Conservation (phyloP, 64 coral and sea anemone species). For the Montipora cactus region DNA sequence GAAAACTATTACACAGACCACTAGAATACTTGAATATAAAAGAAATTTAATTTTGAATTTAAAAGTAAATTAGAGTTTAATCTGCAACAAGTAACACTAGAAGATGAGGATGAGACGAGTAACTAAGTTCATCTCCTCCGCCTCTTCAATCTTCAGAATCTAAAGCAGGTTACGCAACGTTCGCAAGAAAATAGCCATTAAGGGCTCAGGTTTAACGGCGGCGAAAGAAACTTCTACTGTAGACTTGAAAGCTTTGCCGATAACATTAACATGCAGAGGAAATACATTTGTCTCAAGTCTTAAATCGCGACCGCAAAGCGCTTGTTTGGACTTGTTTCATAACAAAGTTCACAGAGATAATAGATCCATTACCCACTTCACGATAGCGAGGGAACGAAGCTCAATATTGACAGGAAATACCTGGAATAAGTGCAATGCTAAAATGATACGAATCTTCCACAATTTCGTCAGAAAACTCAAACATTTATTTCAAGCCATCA, state of each 20-base stretch:
- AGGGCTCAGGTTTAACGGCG: background rate
- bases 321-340: background rate
- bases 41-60: too few relatives aligned
- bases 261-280: background rate
- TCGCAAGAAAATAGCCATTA: too few relatives aligned
- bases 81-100: too few relatives aligned
- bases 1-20: too few relatives aligned
- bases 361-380: background rate
- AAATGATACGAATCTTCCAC: background rate
- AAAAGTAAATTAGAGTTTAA: too few relatives aligned
- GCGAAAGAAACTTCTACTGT: background rate
- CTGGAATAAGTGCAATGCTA: background rate
- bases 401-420: background rate
- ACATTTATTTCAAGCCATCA: background rate
- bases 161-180: too few relatives aligned
- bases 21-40: too few relatives aligned
- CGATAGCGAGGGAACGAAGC: background rate
- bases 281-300: too few relatives aligned
- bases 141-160: too few relatives aligned
- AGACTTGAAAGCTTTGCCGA: background rate
- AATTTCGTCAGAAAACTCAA: background rate
- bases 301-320: too few relatives aligned
- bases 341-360: background rate
- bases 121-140: too few relatives aligned
- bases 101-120: too few relatives aligned